Base-by-base conservation (phyloP, 2,113 vertebrate species). In the Caranx ignobilis region DNA sequence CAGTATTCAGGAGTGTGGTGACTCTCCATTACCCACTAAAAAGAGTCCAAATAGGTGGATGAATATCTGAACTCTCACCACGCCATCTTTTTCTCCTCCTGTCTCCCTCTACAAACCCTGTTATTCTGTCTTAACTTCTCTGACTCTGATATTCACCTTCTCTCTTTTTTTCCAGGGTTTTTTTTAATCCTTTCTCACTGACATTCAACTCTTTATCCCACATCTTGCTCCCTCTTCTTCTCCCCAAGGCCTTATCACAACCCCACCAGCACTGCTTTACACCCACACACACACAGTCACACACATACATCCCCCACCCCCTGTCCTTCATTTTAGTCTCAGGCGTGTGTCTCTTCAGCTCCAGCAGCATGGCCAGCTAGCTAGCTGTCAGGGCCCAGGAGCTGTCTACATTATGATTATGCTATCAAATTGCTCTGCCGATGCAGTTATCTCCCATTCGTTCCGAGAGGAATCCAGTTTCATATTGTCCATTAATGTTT, bases 401-500 rank as follows among this genome's bases (percentile, higher is more conserved):
- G 86, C 90, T 83, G 91, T 89, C 88, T 77, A 54, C 71, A 52
- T 81, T 59, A 87, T 85, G 90, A 93, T 92, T 92, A 91, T 90
- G 88, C 86, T 88, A 91, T 94, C 93, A 88, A 75, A 84, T 93
- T 92, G 84, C 88, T 73, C 78, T 87, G 85, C 84, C 67, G 41
- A 86, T 91, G 88, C 89, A 86, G 88, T 91, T 91, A 90, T 90
- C 87, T 87, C 76, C 86, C 80, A 70, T 82, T 89, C 82, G 39
- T 70, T 86, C 82, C 67, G 31, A 59, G 80, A 84, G 84, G 87
- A 90, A 85, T 94, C 88, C 81, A 75, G 89, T 94, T 94, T 94
- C 93, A 92, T 93, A 92, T 91, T 80, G 79, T 81, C 87, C 91
- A 93, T 93, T 92, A 92, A 93, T 92, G 90, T 91, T 92, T 93